Evolutionary conservation across 2,888 invertebrate genomes (phyloP), one percentile per base, ranked within the genome.

Genomic region (Drosophila trichaetosa): DNA sequence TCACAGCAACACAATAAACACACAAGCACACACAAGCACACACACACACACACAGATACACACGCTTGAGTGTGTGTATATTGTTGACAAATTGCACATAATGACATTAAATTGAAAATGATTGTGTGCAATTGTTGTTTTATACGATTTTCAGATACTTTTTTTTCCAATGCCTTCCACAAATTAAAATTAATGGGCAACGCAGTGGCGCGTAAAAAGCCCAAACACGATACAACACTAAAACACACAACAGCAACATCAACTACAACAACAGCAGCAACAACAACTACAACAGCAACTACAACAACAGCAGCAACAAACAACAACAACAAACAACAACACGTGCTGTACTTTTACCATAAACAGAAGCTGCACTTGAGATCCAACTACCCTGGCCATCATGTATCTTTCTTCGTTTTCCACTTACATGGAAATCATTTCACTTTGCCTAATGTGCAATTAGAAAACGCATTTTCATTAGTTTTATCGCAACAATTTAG

Each of bases 71-170:
- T 87, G 69, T 76, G 80, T 84, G 74, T 77, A 82, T 90, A 86
- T 79, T 87, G 92, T 88, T 91, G 92, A 91, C 92, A 91, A 91
- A 91, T 91, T 91, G 92, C 91, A 89, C 90, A 88, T 91, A 91
- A 91, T 92, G 92, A 92, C 86, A 90, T 86, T 82, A 86, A 91
- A 91, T 91, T 91, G 91, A 91, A 92, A 92, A 91, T 89, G 91
- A 91, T 91, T 91, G 91, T 92, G 85, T 80, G 81, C 82, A 89
- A 90, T 90, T 91, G 91, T 86, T 82, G 75, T 77, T 73, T 64
- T 63, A 65, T 68, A 51, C 46, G 46, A 11, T 40, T 38, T 59
- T 64, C n/a, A n/a, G 21, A 63, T 58, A 59, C 60, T 72, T 48
- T 56, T 54, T 53, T 68, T 69, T 51, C 48, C 31, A 63, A 60